Percentiles rank a stretch among this genome's conserved stretches.
Evolutionary conservation across 64 coral and sea anemone species (phyloP).

Genomic region (Actinia tenebrosa): DNA sequence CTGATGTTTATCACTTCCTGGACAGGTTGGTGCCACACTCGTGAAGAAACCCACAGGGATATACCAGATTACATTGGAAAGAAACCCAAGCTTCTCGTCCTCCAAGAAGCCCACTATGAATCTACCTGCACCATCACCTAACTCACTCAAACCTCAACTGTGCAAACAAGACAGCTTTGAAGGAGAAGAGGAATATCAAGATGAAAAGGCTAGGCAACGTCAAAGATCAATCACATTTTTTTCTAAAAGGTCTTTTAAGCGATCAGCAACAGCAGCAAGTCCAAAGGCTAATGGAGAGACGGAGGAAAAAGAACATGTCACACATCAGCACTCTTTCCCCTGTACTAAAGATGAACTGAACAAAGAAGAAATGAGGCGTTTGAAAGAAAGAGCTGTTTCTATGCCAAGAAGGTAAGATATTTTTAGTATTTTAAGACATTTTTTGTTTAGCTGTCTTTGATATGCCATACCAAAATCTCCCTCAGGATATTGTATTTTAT

Average conservation of each 20-base stretch:
- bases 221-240: slow-evolving; percentile 1
- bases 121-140: not conserved
- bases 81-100: not conserved
- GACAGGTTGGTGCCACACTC: slow-evolving; percentile 18
- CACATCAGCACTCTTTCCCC: slow-evolving; percentile 2
- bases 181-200: slow-evolving; percentile 12
- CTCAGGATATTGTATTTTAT: no score
- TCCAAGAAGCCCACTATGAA: not conserved
- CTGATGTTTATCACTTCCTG: not conserved
- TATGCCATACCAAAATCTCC: no score
- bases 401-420: slow-evolving; percentile 39
- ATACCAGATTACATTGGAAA: slow-evolving; percentile 45
- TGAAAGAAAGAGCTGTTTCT: slow-evolving; percentile 5
- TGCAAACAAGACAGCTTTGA: slow-evolving; percentile 20
- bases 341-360: not conserved
- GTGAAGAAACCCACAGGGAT: slow-evolving; percentile 21
- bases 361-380: not conserved
- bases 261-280: not conserved
- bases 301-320: not conserved
- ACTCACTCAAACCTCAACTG: slow-evolving; percentile 18
- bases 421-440: no score
- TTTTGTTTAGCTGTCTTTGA: no score
- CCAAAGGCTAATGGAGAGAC: not conserved
- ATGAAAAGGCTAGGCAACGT: slow-evolving; percentile 10
- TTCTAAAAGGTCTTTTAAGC: slow-evolving; percentile 5